Evolutionary conservation across 2,113 vertebrate species (phyloP), one percentile per base, ranked within the genome.

Genomic region (Solenodon paradoxus): DNA sequence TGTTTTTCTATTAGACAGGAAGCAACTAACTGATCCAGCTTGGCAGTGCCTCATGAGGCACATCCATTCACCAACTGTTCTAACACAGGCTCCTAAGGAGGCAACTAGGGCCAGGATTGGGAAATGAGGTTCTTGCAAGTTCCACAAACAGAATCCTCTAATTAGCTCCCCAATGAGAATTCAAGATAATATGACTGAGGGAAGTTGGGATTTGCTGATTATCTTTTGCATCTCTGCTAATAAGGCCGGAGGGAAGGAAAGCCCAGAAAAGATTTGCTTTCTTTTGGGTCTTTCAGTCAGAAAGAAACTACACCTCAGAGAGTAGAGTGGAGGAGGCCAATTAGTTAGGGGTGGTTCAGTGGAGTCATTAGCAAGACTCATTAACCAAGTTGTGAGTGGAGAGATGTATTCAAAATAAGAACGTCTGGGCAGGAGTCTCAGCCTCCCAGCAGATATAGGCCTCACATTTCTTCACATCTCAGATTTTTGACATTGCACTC

Each of bases 81-180:
- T 51, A 57, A 72, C 3, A 17, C 59, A 93, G 40, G 2, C 82
- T 38, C 68, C 82, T 78, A 55, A 0, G 0, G 96, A 82, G 86
- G 79, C 22, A 57, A 3, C 11, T 16, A 59, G 49, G 26, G 42
- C 1, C 5, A 57, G 35, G 68, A 45, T 3, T 84, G 57, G 88
- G 40, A 26, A 69, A 53, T 63, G 11, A 42, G 86, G 69, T 88
- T 22, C 19, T 79, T 19, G 30, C 22, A 51, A 75, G 63, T 88
- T 94, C 35, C 51, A 35, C 38, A 82, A 86, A 71, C 68, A 86
- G 55, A 53, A 47, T 55, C 38, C 30, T 82, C 89, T 97, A 96
- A 97, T 96, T 59, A 95, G 86, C 26, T 97, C 96, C 82, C 95
- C 79, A 63, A 63, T 59, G 92, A 95, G n/a, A 53, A 55, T 57